phyloP scores from a whole-genome alignment of 2,113 vertebrate genomes.

The Mugil cephalus region DNA sequence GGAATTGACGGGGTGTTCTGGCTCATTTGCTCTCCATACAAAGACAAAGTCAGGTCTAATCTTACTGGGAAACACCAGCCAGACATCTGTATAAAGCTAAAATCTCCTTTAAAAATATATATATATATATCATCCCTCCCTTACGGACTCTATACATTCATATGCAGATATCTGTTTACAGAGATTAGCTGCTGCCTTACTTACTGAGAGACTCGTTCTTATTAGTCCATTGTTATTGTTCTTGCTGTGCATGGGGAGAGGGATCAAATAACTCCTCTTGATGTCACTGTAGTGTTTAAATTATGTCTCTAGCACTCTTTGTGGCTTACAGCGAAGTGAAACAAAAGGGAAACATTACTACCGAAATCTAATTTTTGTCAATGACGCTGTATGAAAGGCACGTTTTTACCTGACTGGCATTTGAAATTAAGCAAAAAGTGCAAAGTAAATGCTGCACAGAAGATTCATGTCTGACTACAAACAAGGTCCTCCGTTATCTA shows the following conservation, averaged over 20 bases:
- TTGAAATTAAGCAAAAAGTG: slow-evolving; percentile 13
- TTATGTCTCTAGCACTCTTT: slow-evolving; percentile 22
- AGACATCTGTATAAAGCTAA: too few species aligned
- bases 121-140: too few species aligned
- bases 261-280: slow-evolving; percentile 44
- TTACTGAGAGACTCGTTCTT: not conserved
- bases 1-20: too few species aligned
- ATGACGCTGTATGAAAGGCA: not conserved
- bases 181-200: too few species aligned
- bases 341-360: slow-evolving; percentile 4
- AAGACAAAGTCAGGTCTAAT: too few species aligned
- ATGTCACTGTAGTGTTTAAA: slow-evolving; percentile 52
- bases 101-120: too few species aligned
- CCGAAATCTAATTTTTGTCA: not conserved
- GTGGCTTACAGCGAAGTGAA: not conserved
- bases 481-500: slow-evolving; percentile 58
- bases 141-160: too few species aligned
- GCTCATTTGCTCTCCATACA: too few species aligned
- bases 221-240: slow-evolving; percentile 16
- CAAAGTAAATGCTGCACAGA: slow-evolving; percentile 19
- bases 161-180: too few species aligned
- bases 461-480: slow-evolving; percentile 25
- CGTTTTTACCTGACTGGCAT: not conserved
- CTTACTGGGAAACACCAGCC: too few species aligned
- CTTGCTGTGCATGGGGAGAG: slow-evolving; percentile 18